Evolutionary conservation across 2,888 invertebrate genomes (phyloP), one percentile per base, ranked within the genome.

Genomic region (Ormyrus thymus): DNA sequence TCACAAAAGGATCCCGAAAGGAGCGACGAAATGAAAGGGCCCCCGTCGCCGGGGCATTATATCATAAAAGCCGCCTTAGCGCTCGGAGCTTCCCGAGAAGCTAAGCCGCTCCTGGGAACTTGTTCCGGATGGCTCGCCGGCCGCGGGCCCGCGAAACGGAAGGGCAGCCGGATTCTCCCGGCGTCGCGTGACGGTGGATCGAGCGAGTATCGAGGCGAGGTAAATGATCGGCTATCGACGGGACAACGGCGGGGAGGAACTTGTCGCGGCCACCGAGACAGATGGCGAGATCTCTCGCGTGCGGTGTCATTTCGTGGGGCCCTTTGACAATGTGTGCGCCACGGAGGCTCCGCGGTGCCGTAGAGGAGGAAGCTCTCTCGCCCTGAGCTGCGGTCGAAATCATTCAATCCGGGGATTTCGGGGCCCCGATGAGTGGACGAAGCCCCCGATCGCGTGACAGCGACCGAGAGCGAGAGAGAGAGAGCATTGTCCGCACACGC

Each of bases 221-320:
- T 61, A 51, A 59, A 59, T 70, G 7, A 62, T 70, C 65, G 78
- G 59, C 59, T 64, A 75, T 79, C 62, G 7, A 62, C 65, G 59
- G 74, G 59, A 53, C 65, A 75, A 75, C 62, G 59, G 9, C 51
- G 46, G 43, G 10, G 13, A 58, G n/a, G 45, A 62, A 76, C 78
- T 79, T 79, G 79, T 79, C 79, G 76, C 79, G 2, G 29, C 45
- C 13, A 0, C 6, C 5, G 59, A 46, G 72, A 76, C 79, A 79
- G 79, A 79, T 79, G 79, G 79, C 68, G 56, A 51, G n/a, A n/a
- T n/a, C n/a, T 56, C 64, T 59, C 15, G 53, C 51, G 62, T 73
- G 70, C 62, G 29, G 50, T 61, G 70, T 58, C 45, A 10, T 66
- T 46, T 43, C 10, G n/a, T 11, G 29, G 15, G 82, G 29, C 29